A percentile compares a stretch with the other conserved stretches of the same genome.
Evolutionary conservation across 2,113 vertebrate genomes (phyloP).

Genomic region (Saccopteryx bilineata): DNA sequence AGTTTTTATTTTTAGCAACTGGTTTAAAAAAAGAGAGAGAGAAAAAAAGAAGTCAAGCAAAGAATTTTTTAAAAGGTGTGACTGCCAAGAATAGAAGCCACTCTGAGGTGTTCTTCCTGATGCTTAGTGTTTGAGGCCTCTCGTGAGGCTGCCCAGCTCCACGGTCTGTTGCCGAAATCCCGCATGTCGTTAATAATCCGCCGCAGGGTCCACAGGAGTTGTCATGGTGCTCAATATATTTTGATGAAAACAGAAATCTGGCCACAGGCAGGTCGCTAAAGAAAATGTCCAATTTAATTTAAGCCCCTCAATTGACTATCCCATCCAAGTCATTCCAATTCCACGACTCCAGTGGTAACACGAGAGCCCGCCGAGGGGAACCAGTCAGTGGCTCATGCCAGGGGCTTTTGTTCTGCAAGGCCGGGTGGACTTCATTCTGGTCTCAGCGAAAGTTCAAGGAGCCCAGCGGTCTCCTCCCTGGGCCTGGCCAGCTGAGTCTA

Average conservation of each 20-base stretch:
- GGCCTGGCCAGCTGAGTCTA: slow-evolving; percentile 18
- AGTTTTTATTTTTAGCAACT: slow-evolving; percentile 77
- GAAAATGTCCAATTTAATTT: slow-evolving; percentile 55
- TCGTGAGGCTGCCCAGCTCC: not conserved
- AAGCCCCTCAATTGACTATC: slow-evolving; percentile 27
- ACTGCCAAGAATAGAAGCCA: slow-evolving; percentile 71
- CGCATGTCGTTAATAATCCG: slow-evolving; percentile 60
- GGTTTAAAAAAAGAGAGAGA: not conserved
- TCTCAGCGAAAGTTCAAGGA: slow-evolving; percentile 60
- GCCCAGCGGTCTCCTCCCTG: slow-evolving; percentile 70
- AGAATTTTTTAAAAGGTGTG: slow-evolving; percentile 3
- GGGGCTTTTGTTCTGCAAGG: slow-evolving; percentile 4
- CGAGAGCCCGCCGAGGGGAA: not conserved
- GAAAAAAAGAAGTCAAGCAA: slow-evolving; percentile 65
- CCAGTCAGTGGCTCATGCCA: slow-evolving; percentile 8
- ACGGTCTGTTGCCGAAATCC: slow-evolving; percentile 56
- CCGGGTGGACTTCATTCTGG: slow-evolving; percentile 53
- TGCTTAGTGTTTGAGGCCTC: slow-evolving; percentile 54
- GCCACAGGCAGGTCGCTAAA: slow-evolving; percentile 41
- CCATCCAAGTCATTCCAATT: slow-evolving; percentile 2
- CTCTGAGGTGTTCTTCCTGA: slow-evolving; percentile 63
- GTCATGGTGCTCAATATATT: slow-evolving; percentile 24
- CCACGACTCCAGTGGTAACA: not conserved
- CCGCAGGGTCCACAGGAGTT: slow-evolving; percentile 54
- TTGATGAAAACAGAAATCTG: slow-evolving; percentile 62